These are phyloP conservation scores for Panopea generosa DNA, from an alignment of 2,888 invertebrate genomes.

Conservation along the genomic window DNA sequence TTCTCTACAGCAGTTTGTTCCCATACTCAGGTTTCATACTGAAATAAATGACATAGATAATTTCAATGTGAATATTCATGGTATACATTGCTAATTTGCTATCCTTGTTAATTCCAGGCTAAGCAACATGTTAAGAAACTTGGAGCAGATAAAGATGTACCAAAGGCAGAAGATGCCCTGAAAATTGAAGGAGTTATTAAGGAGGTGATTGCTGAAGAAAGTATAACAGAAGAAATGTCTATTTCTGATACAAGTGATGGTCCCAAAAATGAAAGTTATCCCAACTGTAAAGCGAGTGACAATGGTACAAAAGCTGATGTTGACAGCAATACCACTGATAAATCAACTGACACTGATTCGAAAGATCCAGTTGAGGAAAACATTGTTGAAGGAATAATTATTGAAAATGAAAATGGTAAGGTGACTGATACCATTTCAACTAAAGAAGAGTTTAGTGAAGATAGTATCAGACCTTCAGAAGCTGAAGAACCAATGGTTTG, in stretches of 20 bases:
- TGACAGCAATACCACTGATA: too few species aligned
- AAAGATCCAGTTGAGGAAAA: neutral
- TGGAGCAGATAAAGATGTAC: neutral
- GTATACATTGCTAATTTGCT: too few species aligned
- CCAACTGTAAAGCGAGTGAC: neutral
- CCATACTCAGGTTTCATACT: too few species aligned
- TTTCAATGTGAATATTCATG: too few species aligned
- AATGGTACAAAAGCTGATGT: neutral
- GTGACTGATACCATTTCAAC: neutral
- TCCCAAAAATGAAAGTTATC: neutral
- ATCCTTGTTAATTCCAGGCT: too few species aligned
- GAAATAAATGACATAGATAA: too few species aligned
- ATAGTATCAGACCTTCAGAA: too few species aligned
- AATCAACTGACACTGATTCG: neutral
- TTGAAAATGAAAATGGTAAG: neutral
- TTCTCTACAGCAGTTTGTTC: too few species aligned
- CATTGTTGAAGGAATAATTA: neutral
- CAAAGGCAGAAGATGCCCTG: constrained; percentile 1
- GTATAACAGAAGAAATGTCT: constrained; percentile 22
- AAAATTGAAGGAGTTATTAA: constrained; percentile 4
- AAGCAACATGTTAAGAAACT: too few species aligned
- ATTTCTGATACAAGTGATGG: neutral
- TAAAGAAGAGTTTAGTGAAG: too few species aligned
- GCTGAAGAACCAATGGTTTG: too few species aligned
- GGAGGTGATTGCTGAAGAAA: constrained; percentile 36